Base-by-base conservation (phyloP, 2,888 invertebrate species). In the Plebejus melissa region DNA sequence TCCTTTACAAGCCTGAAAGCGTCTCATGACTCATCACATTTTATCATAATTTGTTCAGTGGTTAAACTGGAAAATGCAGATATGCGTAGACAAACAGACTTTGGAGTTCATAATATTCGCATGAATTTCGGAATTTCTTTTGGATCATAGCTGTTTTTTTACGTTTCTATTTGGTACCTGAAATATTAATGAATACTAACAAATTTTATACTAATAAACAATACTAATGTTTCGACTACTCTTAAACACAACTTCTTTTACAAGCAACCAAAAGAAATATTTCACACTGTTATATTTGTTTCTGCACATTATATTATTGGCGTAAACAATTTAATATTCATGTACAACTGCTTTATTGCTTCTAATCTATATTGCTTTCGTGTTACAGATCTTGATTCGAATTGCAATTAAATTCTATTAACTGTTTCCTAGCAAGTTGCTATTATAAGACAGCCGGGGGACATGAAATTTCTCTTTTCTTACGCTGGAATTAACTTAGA, bases 331-430 rank as follows among this genome's bases (percentile, higher is more conserved):
- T 86, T 85, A 83, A 77, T 77, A 78, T 79, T 77, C 74, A 78
- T 77, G 76, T 75, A 76, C 76, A 60, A 65, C 77, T 79, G 79
- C 77, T 79, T 77, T 76, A 79, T 77, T 79, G 76, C 76, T 76
- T 75, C 77, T 79, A 77, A 79, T 77, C 77, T 76, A 71, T 74
- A 71, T 69, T 72, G 77, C 76, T 74, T 77, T 76, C 36, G 77
- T 77, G 77, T 78, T 79, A 77, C 77, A 77, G 77, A 79, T 79
- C 77, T 54, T 79, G 79, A 82, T 81, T 83, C 81, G 80, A 79
- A 82, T 81, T 85, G 87, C 86, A 90, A 93, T 92, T 90, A 90
- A 90, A 91, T 88, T 91, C 89, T 90, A 92, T 91, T 91, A 92
- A 82, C 84, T 85, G 85, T 87, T 88, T 85, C 86, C 85, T 85